These are phyloP conservation scores for Sminthurides aquaticus DNA, from an alignment of 2,888 invertebrate species.

Conservation along the genomic window DNA sequence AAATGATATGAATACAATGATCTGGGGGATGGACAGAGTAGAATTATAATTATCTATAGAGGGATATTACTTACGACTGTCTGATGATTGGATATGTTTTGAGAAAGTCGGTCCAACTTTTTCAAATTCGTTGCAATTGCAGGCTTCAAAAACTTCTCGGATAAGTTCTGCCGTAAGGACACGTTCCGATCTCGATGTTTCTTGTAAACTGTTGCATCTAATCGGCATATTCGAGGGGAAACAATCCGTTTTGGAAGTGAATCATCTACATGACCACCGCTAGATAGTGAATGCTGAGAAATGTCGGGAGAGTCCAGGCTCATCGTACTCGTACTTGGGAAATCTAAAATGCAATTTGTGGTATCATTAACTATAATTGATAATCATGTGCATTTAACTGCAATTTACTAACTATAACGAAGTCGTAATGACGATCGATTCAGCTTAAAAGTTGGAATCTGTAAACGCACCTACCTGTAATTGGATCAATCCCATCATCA, in stretches of 20 bases:
- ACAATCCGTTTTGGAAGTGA: background rate
- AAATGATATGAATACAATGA: no score
- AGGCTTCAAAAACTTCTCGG: constrained; percentile 37
- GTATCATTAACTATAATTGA: no score
- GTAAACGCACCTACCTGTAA: no score
- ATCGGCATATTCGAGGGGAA: constrained; percentile 5
- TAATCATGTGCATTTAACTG: background rate
- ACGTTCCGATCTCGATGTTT: constrained; percentile 38
- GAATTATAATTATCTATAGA: no score
- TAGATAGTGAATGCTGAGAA: background rate
- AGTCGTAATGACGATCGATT: no score
- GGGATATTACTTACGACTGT: constrained; percentile 34
- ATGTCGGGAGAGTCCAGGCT: background rate
- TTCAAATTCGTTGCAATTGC: constrained; percentile 29
- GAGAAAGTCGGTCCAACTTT: constrained; percentile 36
- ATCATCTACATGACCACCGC: background rate
- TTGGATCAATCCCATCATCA: no score
- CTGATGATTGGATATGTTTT: constrained; percentile 38
- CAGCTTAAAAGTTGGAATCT: no score
- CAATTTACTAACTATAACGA: no score
- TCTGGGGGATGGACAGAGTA: no score
- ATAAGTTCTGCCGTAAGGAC: constrained; percentile 32
- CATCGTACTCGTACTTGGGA: background rate
- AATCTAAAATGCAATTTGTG: no score
- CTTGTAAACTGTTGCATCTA: constrained; percentile 18